Conservation (phyloP, 2,888 invertebrate genomes). For the Calameuta pallipes region DNA sequence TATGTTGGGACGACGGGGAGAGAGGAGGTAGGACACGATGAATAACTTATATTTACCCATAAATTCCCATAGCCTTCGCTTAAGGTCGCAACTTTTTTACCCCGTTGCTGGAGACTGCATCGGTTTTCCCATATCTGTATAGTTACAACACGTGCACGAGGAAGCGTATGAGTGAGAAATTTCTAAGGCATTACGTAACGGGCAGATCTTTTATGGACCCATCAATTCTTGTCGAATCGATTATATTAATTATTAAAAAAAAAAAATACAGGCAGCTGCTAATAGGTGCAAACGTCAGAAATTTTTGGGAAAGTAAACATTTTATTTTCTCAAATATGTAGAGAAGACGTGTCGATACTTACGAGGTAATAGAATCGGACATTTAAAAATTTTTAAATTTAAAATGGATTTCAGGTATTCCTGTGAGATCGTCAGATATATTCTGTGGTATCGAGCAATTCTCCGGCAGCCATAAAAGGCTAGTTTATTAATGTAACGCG, state of each 20-base stretch:
- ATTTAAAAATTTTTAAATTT: not conserved
- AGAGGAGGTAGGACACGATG: conserved; percentile 38
- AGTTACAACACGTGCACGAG: not conserved
- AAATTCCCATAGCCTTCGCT: conserved; percentile 31
- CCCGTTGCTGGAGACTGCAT: not conserved
- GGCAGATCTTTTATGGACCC: not conserved
- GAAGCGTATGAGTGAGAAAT: not conserved
- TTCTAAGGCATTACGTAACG: not conserved
- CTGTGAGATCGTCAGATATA: not conserved
- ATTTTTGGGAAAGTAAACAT: not conserved
- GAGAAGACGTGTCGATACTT: not conserved
- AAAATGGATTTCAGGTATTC: not conserved
- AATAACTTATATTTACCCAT: conserved; percentile 59
- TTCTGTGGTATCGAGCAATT: conserved; percentile 9
- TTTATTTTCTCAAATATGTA: not conserved
- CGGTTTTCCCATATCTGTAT: not conserved
- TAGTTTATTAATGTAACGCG: conserved; percentile 32
- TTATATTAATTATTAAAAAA: not conserved
- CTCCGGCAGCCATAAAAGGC: conserved; percentile 19
- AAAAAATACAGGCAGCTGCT: not conserved
- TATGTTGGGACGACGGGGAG: conserved; percentile 29
- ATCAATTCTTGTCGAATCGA: not conserved
- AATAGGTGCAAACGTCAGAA: not conserved
- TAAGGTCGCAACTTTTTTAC: conserved; percentile 18
- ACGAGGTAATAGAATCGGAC: not conserved